A percentile compares a stretch with the other conserved stretches of the same genome.
phyloP scores from a whole-genome alignment of 2,888 invertebrate species.

The Bembecia ichneumoniformis region DNA sequence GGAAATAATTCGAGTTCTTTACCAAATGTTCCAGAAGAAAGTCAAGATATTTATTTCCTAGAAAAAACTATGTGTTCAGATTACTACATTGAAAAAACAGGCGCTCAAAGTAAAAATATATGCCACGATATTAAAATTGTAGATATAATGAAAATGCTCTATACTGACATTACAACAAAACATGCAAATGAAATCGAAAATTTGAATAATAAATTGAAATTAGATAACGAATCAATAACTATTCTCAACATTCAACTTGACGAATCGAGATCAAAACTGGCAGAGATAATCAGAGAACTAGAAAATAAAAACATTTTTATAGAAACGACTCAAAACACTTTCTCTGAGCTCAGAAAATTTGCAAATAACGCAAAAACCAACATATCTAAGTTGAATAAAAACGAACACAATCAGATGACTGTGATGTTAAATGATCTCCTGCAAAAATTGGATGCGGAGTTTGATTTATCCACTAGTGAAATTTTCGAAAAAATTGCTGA shows the following conservation, averaged over 20 bases:
- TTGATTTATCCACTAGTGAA: conserved; percentile 25
- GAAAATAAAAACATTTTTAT: conserved; percentile 28
- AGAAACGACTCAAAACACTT: conserved; percentile 19
- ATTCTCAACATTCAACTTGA: conserved; percentile 27
- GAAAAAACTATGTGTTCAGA: conserved; percentile 51
- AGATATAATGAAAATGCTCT: conserved; percentile 51
- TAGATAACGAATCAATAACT: conserved; percentile 35
- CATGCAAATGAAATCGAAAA: conserved; percentile 52
- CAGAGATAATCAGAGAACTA: conserved; percentile 25
- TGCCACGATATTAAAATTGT: conserved; percentile 35
- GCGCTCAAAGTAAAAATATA: conserved; percentile 26
- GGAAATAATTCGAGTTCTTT: conserved; percentile 21
- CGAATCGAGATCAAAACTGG: conserved; percentile 21
- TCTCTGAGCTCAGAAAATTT: conserved; percentile 30
- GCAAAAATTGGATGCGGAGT: conserved; percentile 37
- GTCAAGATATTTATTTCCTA: conserved; percentile 27
- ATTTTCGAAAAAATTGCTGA: conserved; percentile 32
- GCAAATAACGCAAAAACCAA: conserved; percentile 17
- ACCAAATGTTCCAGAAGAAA: conserved; percentile 35
- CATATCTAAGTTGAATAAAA: conserved; percentile 8
- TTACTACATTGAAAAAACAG: conserved; percentile 42
- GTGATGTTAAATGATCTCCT: conserved; percentile 34
- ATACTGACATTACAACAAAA: conserved; percentile 33
- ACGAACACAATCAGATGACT: conserved; percentile 17
- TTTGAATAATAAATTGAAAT: conserved; percentile 43